Evolutionary conservation across 2,113 vertebrate genomes (phyloP), one percentile per base, ranked within the genome.

Genomic region (Lophura nycthemera): DNA sequence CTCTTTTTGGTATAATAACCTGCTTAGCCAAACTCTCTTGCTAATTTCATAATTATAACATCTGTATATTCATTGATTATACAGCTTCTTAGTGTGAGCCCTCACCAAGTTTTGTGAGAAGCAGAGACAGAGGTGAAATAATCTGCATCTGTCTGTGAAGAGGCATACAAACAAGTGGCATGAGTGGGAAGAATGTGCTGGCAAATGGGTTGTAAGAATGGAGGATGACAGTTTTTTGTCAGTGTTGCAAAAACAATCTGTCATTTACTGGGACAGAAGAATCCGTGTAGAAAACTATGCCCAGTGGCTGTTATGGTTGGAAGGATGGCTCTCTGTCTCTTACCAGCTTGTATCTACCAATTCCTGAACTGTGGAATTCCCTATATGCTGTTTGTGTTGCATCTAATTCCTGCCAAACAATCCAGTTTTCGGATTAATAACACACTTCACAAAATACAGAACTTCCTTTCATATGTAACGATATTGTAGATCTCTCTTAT

Each of bases 161-260:
- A 0, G 1, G 5, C 36, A 5, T 11, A 30, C 0, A 2, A 64
- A 30, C 0, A 2, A 64, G 30, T 43, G 42, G 45, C 8, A 2
- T 6, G 59, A 71, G 18, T 11, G 20, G 52, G 29, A 57, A n/a
- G 15, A 54, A 52, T 72, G 38, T 32, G 24, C 45, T 66, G 20
- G 59, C 27, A 65, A 60, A 40, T 13, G 8, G 5, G 4, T 25
- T n/a, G 15, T 69, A 38, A 69, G 60, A 48, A 72, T 13, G 38
- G 45, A n/a, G 43, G 32, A 36, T 19, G 38, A 17, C 12, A 45
- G 18, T 20, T 69, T 84, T 22, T 24, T 48, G 21, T 34, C 69
- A 27, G 27, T 34, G 30, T n/a, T 38, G 7, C 10, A 30, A 64
- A 76, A 52, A 52, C 19, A 27, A n/a, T 57, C 5, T 63, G 29